These are phyloP conservation scores for Nasonovia ribisnigri DNA, from an alignment of 2,888 invertebrate species.

Conservation along the genomic window DNA sequence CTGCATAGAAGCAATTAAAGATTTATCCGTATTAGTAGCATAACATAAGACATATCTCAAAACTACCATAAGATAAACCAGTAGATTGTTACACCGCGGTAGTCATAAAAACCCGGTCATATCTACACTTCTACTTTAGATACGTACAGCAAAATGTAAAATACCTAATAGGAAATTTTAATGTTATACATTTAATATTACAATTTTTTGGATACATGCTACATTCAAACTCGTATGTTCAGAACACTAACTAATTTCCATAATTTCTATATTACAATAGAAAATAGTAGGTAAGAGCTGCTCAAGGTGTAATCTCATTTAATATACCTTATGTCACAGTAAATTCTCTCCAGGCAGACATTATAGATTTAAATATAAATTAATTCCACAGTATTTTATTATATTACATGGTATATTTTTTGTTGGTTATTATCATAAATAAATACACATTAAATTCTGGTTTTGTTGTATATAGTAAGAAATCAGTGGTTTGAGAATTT, in stretches of 20 bases:
- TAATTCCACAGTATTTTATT: background rate
- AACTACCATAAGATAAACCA: background rate
- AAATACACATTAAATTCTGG: no score
- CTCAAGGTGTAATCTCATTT: background rate
- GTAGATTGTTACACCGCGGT: background rate
- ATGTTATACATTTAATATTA: no score
- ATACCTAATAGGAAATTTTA: background rate
- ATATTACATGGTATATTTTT: background rate
- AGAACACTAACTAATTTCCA: no score
- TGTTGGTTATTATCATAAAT: background rate
- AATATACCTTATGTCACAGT: background rate
- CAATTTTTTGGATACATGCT: no score
- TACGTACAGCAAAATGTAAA: background rate
- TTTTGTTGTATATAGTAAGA: background rate
- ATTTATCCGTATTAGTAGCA: background rate
- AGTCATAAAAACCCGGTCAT: background rate
- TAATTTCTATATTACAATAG: background rate
- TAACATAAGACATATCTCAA: background rate
- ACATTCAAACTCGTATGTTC: no score
- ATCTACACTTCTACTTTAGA: background rate
- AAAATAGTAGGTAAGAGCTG: background rate
- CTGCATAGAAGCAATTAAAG: background rate
- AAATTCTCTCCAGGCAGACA: background rate
- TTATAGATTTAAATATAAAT: background rate
- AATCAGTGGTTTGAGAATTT: background rate